Evolutionary conservation across 2,797 vertebrate genomes (phyloP), one percentile per base, ranked within the genome.

Genomic region (Mormyrops attenuatus): DNA sequence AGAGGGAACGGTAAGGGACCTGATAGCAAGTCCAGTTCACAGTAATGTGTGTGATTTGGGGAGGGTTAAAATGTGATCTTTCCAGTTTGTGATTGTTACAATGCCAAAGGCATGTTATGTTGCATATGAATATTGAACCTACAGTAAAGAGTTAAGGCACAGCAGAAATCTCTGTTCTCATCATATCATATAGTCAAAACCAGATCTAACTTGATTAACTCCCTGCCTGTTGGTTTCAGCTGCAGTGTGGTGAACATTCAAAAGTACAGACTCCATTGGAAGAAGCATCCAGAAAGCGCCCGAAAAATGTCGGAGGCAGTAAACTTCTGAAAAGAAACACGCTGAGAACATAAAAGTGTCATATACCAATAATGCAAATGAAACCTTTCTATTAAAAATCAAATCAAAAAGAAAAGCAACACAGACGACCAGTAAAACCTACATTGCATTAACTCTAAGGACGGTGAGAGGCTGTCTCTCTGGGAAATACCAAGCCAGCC

Each of bases 401-500:
- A 9, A 87, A 41, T 49, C 22, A 85, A 44, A 30, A 38, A 47
- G 22, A 17, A n/a, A 47, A 88, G 50, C 69, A 88, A 52, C 20
- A 88, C 73, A 55, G 89, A 34, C 47, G 17, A 22, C 38, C n/a
- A 47, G 63, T 60, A 49, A 55, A 52, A 26, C 20, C 49, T 34
- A 26, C 38, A 88, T 77, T 69, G 49, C 73, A 86, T 87, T 89
- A 17, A 26, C 26, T 82, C 13, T 80, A 53, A 57, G n/a, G 77
- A 47, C 15, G 4, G 4, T 73, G 34, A 88, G 57, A 69, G 69
- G 26, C 49, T 87, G 77, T 73, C 85, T 53, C 73, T 66, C 85
- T 38, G 30, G 55, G 77, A 90, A 88, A 90, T 90, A 30, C 55
- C 89, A 91, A 57, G 69, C 53, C 50, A 1, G 44, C 82, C 89